Evolutionary conservation across 1,140 invertebrate species (phyloP), one percentile per base, ranked within the genome.

Genomic region (Papilio glaucus): DNA sequence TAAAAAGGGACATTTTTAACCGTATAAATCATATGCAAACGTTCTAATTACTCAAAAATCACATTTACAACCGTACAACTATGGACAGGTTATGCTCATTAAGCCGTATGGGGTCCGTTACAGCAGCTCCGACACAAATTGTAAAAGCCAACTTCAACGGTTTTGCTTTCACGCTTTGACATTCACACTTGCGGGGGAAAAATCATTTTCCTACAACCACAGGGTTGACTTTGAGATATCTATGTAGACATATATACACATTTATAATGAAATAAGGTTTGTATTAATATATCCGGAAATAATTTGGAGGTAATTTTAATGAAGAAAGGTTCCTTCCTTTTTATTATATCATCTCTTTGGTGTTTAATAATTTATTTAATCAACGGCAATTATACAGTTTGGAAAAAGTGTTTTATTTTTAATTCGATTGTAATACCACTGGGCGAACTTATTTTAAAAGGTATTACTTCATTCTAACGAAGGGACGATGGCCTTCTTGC

Each of bases 1-100:
- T 86, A 82, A 85, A 86, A 83, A 77, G 83, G 82, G 79, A 76
- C 71, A 75, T 72, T 83, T 57, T 82, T 79, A 77, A 81, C 74
- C 78, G 62, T 76, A 81, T 83, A 82, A 85, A 87, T 87, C 82
- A 80, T 73, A 84, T 76, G 82, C 77, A 81, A 86, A 82, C 83
- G 81, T 76, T 85, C 78, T 87, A 86, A 87, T 87, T 86, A 85
- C 85, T 87, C 81, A 82, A 84, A 88, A 88, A 88, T 87, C 82
- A 84, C 79, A 83, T 86, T 86, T 77, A 81, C 80, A 78, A 77
- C 72, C 72, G 72, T 72, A 84, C 73, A 80, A 83, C 85, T 78
- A 78, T 77, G 82, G 87, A 88, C 86, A 86, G 81, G 84, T 81
- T 72, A 75, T 78, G 71, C 83, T 80, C 80, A 77, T 86, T 85